phyloP scores from a whole-genome alignment of 2,797 vertebrate genomes.

The Antrozous pallidus region DNA sequence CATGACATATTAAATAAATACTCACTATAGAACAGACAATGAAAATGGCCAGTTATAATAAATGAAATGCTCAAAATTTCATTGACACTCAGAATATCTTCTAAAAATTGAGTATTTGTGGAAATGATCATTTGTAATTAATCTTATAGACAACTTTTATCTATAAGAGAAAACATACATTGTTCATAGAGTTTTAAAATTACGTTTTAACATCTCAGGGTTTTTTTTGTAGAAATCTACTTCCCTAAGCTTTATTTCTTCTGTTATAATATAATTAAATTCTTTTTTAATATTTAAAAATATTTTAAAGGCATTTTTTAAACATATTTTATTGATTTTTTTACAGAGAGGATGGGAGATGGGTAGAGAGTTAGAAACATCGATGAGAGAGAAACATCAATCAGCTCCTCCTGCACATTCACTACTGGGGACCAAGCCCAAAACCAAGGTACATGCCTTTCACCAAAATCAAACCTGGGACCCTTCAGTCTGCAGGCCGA shows the following conservation, averaged over 20 bases:
- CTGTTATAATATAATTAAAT: background rate
- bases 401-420: too few relatives aligned
- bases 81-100: background rate
- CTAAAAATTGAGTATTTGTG: background rate
- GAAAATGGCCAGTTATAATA: background rate
- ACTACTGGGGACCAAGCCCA: too few relatives aligned
- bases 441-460: too few relatives aligned
- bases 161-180: background rate
- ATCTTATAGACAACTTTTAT: background rate
- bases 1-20: background rate
- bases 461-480: too few relatives aligned
- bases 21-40: background rate
- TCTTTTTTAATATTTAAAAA: background rate
- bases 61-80: slow-evolving; percentile 8
- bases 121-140: background rate
- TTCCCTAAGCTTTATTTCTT: background rate
- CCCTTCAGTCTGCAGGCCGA: too few relatives aligned
- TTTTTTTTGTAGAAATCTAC: background rate
- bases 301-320: background rate
- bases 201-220: background rate
- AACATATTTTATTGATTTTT: too few relatives aligned
- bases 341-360: too few relatives aligned
- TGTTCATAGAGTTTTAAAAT: background rate
- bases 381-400: too few relatives aligned
- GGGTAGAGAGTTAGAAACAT: too few relatives aligned